Evolutionary conservation across 2,888 invertebrate species (phyloP), one percentile per base, ranked within the genome.

Genomic region (Ennomos quercinarius): DNA sequence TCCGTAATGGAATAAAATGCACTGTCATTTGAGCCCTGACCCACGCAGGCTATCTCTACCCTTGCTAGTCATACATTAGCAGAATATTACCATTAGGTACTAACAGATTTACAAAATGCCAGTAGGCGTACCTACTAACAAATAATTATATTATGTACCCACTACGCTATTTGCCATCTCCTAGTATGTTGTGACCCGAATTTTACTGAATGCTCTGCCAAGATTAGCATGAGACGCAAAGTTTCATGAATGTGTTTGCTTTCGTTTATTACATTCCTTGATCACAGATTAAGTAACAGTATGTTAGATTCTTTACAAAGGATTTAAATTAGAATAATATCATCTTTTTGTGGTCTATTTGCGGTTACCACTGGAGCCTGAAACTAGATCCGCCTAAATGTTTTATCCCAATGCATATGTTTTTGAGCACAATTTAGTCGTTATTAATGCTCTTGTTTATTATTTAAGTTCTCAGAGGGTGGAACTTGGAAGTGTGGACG

Each of bases 111-210:
- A 17, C 48, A 44, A 52, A 53, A 39, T 41, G 12, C 39, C 17
- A 11, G 12, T 43, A 35, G 39, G 42, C 42, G 44, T 37, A 10
- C 10, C 10, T 55, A 51, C 60, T 61, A 71, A 70, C 75, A 81
- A 63, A 77, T 75, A n/a, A n/a, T n/a, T n/a, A 78, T 73, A 43
- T 61, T 58, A 59, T 51, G 70, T 43, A 27, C 27, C 3, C 5
- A 27, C 27, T 47, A 47, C 46, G 46, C 9, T 27, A 72, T 67
- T 76, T 74, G 76, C 71, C 65, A 73, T 72, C 75, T 77, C 71
- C 65, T 67, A 76, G 74, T 72, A 70, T 74, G 74, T 77, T 80
- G 77, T 83, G 88, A 88, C 87, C 88, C 76, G 77, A 84, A 83
- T 87, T 78, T 77, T 73, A 73, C 67, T 81, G 71, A 65, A 75